phyloP scores from a whole-genome alignment of 2,113 vertebrate genomes.

The Apaloderma vittatum region DNA sequence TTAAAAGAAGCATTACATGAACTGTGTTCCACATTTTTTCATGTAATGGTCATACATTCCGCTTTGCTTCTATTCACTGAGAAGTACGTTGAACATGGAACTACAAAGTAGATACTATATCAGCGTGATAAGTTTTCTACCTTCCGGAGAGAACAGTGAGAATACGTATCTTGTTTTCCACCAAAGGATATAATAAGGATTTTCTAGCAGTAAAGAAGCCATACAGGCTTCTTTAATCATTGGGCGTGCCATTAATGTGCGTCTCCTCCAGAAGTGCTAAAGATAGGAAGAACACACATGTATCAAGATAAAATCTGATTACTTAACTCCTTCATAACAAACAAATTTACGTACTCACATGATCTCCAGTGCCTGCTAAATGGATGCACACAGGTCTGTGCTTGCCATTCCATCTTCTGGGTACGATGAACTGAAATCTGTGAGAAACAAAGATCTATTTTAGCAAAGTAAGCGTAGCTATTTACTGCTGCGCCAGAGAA shows the following conservation, averaged over 20 bases:
- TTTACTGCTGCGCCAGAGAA: not conserved
- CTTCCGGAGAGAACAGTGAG: not conserved
- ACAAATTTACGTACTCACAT: constrained; percentile 81
- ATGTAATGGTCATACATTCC: not conserved
- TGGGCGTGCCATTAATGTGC: constrained; percentile 94
- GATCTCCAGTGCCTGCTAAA: constrained; percentile 96
- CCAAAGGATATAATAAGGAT: constrained; percentile 99
- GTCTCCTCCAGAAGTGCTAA: constrained; percentile 95
- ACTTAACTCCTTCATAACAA: not conserved
- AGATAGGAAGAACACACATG: not conserved
- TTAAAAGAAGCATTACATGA: not conserved
- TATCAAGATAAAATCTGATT: not conserved
- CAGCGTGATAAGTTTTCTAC: not conserved
- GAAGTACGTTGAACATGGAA: not conserved
- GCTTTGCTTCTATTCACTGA: not conserved
- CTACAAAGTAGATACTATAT: not conserved
- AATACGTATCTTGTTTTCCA: not conserved
- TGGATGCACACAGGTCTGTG: constrained; percentile 95
- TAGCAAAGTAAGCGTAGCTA: not conserved
- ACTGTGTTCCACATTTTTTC: not conserved
- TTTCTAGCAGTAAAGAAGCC: constrained; percentile 95
- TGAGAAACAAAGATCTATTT: constrained; percentile 28
- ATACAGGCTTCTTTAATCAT: constrained; percentile 97
- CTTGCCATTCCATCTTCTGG: constrained; percentile 89
- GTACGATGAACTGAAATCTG: constrained; percentile 96